Conservation (phyloP, 2,888 invertebrate genomes). For the Thymelicus sylvestris region DNA sequence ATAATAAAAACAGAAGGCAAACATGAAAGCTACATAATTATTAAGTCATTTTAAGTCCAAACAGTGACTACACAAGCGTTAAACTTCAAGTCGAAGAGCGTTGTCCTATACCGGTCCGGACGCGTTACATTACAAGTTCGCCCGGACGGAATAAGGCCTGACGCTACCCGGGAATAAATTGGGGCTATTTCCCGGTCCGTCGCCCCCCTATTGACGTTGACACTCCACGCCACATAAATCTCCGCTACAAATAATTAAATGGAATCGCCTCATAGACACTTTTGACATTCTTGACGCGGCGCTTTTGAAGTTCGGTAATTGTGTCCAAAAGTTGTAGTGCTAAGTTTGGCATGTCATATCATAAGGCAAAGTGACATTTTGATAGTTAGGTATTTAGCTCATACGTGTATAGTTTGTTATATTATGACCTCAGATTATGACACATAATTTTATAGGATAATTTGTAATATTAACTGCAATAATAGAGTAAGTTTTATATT, state of each 20-base stretch:
- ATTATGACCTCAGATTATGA: too few species aligned
- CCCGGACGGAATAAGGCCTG: slow-evolving; percentile 29
- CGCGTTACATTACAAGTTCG: slow-evolving; percentile 28
- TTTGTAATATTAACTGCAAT: too few species aligned
- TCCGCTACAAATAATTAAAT: slow-evolving; percentile 55
- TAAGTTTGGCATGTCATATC: slow-evolving; percentile 3
- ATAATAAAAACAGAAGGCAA: too few species aligned
- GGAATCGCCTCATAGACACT: slow-evolving; percentile 30
- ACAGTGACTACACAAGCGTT: neutral
- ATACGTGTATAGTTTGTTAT: too few species aligned
- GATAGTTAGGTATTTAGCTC: neutral
- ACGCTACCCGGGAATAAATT: slow-evolving; percentile 61
- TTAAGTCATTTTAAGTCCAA: too few species aligned
- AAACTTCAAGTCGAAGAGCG: slow-evolving; percentile 22
- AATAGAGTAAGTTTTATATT: too few species aligned
- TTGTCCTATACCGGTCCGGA: slow-evolving; percentile 7
- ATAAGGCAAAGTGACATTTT: neutral
- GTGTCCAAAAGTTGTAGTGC: slow-evolving; percentile 14
- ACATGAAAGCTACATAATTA: too few species aligned
- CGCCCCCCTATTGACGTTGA: slow-evolving; percentile 74
- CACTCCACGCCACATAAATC: slow-evolving; percentile 74
- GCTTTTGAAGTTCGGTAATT: slow-evolving; percentile 31
- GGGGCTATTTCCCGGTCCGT: slow-evolving; percentile 75
- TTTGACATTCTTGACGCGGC: slow-evolving; percentile 22
- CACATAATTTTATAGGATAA: too few species aligned